These are phyloP conservation scores for Pogonomyrmex barbatus DNA, from an alignment of 1,140 invertebrate species.

Conservation along the genomic window DNA sequence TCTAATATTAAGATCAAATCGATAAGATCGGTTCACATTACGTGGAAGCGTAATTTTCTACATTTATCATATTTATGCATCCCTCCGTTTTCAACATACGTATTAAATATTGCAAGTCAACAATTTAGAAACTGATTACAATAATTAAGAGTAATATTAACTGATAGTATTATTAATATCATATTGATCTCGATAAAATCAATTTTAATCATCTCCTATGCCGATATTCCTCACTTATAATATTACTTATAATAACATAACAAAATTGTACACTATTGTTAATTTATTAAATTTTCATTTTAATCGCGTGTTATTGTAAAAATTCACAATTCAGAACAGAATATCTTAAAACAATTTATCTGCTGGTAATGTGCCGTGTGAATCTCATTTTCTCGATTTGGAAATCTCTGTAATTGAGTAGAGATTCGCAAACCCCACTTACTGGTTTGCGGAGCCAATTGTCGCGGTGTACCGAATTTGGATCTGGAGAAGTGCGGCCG, in stretches of 20 bases:
- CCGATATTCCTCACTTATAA: neutral
- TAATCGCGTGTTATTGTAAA: neutral
- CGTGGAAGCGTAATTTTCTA: neutral
- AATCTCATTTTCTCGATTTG: neutral
- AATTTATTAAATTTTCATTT: neutral
- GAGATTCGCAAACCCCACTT: neutral
- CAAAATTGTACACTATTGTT: neutral
- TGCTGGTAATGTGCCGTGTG: neutral
- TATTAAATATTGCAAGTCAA: neutral
- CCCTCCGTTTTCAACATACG: neutral
- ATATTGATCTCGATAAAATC: neutral
- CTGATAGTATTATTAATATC: too few species aligned
- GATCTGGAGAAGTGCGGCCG: conserved; percentile 16
- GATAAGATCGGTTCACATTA: neutral
- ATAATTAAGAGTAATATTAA: neutral
- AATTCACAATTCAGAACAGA: neutral
- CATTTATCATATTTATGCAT: neutral
- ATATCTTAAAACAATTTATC: neutral
- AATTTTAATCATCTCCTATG: neutral
- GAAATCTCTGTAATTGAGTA: neutral
- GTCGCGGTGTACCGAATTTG: conserved; percentile 1
- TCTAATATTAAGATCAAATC: neutral
- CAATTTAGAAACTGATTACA: neutral
- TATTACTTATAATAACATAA: neutral
- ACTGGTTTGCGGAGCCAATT: neutral